Evolutionary conservation across 1,140 invertebrate genomes (phyloP).

Genomic region (Patella vulgata): DNA sequence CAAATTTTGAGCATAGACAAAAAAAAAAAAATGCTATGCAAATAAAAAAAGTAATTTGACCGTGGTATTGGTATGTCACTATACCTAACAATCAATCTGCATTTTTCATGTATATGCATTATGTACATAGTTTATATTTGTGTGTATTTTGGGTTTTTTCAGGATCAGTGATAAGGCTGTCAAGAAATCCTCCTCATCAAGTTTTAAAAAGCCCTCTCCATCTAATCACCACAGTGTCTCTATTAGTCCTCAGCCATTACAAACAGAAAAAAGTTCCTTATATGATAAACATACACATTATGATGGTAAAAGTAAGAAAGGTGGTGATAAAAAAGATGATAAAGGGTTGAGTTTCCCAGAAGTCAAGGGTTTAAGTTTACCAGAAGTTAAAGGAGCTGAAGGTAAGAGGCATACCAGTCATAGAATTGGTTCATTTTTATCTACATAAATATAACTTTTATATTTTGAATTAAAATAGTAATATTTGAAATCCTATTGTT

Average conservation of each 20-base stretch:
- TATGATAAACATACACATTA: constrained; percentile 48
- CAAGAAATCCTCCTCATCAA: constrained; percentile 41
- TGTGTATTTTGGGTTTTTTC: constrained; percentile 44
- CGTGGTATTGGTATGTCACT: too few species aligned
- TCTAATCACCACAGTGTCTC: constrained; percentile 48
- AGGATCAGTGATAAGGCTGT: constrained; percentile 77
- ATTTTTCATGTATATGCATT: too few species aligned
- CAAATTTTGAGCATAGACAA: too few species aligned
- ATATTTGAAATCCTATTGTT: too few species aligned
- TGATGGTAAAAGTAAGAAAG: constrained; percentile 25
- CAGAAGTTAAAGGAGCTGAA: too few species aligned
- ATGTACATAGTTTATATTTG: too few species aligned
- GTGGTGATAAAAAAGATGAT: constrained; percentile 38
- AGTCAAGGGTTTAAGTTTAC: constrained; percentile 41
- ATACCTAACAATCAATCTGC: too few species aligned
- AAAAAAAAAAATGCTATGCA: too few species aligned
- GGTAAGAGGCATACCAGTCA: too few species aligned
- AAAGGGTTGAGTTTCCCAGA: constrained; percentile 53
- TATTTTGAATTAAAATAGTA: too few species aligned
- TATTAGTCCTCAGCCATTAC: constrained; percentile 50
- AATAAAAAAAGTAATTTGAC: too few species aligned
- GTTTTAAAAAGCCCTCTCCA: constrained; percentile 23
- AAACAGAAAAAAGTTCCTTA: constrained; percentile 56
- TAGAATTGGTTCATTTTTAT: constrained; percentile 20
- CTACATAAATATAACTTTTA: too few species aligned